Percentiles rank a stretch among this genome's conserved stretches.
phyloP scores from a whole-genome alignment of 1,140 invertebrate species.

The Ctenoplectra terminalis region DNA sequence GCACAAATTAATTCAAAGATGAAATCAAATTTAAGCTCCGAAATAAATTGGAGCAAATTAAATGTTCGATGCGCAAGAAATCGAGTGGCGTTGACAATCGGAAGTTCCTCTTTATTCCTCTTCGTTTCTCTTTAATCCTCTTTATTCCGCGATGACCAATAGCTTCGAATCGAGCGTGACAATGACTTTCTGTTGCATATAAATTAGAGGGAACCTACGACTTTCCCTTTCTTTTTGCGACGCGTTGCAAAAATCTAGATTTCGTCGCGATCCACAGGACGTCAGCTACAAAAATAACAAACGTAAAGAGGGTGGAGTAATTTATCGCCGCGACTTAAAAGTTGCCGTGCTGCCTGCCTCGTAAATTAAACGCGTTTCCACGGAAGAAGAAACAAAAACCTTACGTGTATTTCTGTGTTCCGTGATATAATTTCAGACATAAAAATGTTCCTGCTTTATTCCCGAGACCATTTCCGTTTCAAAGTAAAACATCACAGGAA shows the following conservation, averaged over 20 bases:
- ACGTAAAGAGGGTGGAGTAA: background rate
- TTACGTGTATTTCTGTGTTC: background rate
- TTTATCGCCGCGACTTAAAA: background rate
- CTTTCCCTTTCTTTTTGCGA: conserved; percentile 35
- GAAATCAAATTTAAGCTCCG: too few species aligned
- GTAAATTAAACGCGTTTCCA: conserved; percentile 14
- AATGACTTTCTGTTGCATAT: conserved; percentile 23
- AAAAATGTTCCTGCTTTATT: background rate
- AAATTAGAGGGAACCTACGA: conserved; percentile 12
- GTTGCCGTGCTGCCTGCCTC: background rate
- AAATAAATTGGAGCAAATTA: too few species aligned
- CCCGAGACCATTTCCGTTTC: background rate
- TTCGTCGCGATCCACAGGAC: background rate
- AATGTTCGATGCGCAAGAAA: too few species aligned
- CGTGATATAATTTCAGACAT: background rate
- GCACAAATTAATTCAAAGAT: too few species aligned
- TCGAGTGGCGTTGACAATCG: background rate
- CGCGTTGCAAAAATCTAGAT: background rate
- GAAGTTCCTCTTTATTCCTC: too few species aligned
- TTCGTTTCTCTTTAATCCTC: too few species aligned
- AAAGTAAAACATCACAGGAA: background rate
- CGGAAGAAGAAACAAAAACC: conserved; percentile 4
- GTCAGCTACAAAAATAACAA: conserved; percentile 1
- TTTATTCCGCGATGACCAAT: conserved; percentile 6
- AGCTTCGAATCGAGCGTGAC: conserved; percentile 24